phyloP scores from a whole-genome alignment of 2,113 vertebrate genomes.

The Macaca nemestrina region DNA sequence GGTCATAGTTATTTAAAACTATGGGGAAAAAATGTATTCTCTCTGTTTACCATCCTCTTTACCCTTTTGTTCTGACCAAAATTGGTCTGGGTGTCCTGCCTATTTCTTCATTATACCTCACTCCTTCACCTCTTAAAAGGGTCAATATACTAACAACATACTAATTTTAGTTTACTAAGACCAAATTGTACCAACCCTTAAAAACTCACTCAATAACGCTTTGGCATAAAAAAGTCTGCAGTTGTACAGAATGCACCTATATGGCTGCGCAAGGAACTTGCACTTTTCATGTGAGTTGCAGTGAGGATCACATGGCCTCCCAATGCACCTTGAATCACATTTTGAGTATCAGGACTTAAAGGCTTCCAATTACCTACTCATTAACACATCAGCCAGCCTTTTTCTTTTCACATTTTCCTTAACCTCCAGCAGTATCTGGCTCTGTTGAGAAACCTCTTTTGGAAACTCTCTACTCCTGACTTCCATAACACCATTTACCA shows the following conservation, averaged over 20 bases:
- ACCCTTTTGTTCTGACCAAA: neutral
- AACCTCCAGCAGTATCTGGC: neutral
- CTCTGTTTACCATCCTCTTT: neutral
- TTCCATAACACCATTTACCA: neutral
- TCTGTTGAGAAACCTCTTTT: neutral
- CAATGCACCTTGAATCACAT: neutral
- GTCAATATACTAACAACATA: neutral
- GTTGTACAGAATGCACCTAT: neutral
- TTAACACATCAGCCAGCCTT: neutral
- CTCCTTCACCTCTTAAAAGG: neutral
- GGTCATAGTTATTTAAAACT: neutral
- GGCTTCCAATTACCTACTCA: neutral
- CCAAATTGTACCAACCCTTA: neutral
- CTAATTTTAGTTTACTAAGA: conserved; percentile 20
- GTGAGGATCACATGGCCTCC: neutral
- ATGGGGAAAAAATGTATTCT: neutral
- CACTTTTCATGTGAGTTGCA: neutral
- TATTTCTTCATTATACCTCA: neutral
- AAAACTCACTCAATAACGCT: neutral
- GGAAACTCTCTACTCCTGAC: neutral
- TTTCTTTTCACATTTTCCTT: neutral
- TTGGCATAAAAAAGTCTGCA: neutral
- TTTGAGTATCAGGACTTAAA: neutral
- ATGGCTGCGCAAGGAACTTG: neutral
- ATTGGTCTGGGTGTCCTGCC: neutral